phyloP scores from a whole-genome alignment of 2,888 invertebrate species.

The Leptinotarsa tumamoca region DNA sequence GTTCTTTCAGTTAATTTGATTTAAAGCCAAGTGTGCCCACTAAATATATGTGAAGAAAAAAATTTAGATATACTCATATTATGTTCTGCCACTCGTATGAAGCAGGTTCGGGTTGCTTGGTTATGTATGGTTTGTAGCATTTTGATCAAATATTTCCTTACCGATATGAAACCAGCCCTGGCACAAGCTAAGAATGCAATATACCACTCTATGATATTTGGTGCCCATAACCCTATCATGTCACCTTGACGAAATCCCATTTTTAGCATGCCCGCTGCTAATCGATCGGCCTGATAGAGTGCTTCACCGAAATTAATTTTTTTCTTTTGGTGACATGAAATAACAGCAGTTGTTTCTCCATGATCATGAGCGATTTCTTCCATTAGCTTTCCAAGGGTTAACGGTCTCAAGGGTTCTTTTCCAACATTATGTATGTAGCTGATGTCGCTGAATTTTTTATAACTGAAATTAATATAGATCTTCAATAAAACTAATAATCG shows the following conservation, averaged over 20 bases:
- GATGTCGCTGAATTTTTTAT: constrained; percentile 49
- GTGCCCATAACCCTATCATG: constrained; percentile 82
- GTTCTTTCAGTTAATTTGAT: too few relatives aligned
- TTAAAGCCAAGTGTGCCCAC: too few relatives aligned
- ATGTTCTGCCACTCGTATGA: too few relatives aligned
- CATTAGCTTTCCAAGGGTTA: constrained; percentile 72
- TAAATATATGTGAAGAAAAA: too few relatives aligned
- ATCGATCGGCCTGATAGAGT: constrained; percentile 71
- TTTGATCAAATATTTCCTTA: constrained; percentile 58
- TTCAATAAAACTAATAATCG: neutral
- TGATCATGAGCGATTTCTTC: constrained; percentile 69
- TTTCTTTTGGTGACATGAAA: constrained; percentile 70
- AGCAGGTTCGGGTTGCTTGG: too few relatives aligned
- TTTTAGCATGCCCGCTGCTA: constrained; percentile 77
- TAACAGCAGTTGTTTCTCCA: constrained; percentile 71
- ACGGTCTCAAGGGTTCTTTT: constrained; percentile 67
- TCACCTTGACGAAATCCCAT: constrained; percentile 80
- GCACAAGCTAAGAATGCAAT: constrained; percentile 77
- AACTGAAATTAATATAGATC: constrained; percentile 26
- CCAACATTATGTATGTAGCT: constrained; percentile 71
- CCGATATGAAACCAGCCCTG: constrained; percentile 79
- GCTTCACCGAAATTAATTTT: constrained; percentile 70
- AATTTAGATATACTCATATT: too few relatives aligned
- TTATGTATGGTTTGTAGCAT: too few relatives aligned
- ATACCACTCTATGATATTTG: constrained; percentile 84